These are phyloP conservation scores for Dione vanillae DNA, from an alignment of 2,888 invertebrate genomes.

Conservation along the genomic window DNA sequence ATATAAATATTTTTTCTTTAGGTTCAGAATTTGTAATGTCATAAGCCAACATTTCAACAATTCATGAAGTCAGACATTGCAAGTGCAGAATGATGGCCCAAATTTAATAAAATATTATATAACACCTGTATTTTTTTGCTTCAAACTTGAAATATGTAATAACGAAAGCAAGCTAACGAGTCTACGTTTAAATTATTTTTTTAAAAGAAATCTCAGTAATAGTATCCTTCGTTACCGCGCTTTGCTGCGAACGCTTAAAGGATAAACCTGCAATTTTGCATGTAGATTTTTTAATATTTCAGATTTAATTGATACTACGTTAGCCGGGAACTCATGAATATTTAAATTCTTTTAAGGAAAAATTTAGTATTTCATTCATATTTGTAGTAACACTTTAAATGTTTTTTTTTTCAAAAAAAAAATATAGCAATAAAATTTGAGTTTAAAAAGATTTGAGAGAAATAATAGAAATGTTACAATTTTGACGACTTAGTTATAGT, in stretches of 20 bases:
- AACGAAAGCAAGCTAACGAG: conserved; percentile 17
- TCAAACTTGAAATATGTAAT: not conserved
- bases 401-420: not conserved
- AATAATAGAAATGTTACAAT: too few relatives aligned
- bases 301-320: conserved; percentile 5
- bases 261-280: conserved; percentile 10
- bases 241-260: conserved; percentile 16
- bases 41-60: too few relatives aligned
- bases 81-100: not conserved
- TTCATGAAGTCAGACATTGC: not conserved
- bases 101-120: conserved; percentile 17
- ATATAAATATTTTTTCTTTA: too few relatives aligned
- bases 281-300: conserved; percentile 5
- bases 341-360: not conserved
- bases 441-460: too few relatives aligned
- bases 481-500: too few relatives aligned
- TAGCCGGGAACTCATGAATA: conserved; percentile 1
- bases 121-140: conserved; percentile 5
- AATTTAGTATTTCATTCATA: not conserved
- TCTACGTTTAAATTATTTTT: too few relatives aligned
- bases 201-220: too few relatives aligned
- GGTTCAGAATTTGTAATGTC: too few relatives aligned
- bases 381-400: not conserved
- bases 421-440: too few relatives aligned
- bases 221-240: too few relatives aligned